Percentiles rank a stretch among this genome's conserved stretches.
Evolutionary conservation across 2,113 vertebrate genomes (phyloP).

Genomic region (Rhagologus leucostigma): DNA sequence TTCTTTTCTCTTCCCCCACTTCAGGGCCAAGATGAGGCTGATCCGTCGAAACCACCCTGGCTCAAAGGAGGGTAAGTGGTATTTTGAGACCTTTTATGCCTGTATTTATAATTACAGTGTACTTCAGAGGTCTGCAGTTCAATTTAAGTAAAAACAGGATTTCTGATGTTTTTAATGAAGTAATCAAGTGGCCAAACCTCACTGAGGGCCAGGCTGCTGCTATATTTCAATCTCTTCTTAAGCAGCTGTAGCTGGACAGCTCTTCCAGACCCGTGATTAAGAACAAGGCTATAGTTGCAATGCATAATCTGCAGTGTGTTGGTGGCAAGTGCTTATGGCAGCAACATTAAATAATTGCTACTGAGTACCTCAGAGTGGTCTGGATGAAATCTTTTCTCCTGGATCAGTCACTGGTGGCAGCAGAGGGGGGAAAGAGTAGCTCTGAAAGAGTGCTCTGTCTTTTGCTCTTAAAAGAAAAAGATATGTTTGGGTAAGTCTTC

Average conservation of each 20-base stretch:
- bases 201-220: background rate
- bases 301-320: background rate
- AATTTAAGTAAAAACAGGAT: background rate
- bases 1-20: background rate
- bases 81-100: background rate
- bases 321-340: background rate
- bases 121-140: background rate
- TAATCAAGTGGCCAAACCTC: background rate
- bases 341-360: background rate
- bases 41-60: slow-evolving; percentile 83
- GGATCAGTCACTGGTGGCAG: background rate
- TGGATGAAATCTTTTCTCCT: background rate
- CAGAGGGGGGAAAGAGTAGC: too few relatives aligned
- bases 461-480: background rate
- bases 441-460: background rate
- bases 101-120: background rate
- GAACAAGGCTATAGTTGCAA: background rate
- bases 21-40: slow-evolving; percentile 81
- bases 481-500: background rate
- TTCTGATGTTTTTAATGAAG: background rate
- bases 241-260: background rate
- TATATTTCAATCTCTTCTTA: background rate
- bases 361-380: background rate
- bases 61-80: slow-evolving; percentile 87
- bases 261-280: background rate